A percentile compares a stretch with the other conserved stretches of the same genome.
Conservation (phyloP, 2,888 invertebrate species). For the Doris montereyensis region DNA sequence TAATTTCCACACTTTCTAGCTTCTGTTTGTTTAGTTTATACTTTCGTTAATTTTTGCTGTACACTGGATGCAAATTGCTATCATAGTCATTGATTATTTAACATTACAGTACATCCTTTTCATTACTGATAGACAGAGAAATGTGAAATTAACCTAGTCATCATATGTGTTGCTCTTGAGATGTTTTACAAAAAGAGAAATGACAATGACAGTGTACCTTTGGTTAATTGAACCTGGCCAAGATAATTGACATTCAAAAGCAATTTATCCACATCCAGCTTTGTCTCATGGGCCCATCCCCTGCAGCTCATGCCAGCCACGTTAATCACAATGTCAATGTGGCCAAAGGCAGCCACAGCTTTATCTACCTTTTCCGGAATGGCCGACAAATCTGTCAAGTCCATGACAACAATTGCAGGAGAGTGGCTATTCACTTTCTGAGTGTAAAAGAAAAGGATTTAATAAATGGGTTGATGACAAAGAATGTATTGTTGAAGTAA, state of each 20-base stretch:
- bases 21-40: no score
- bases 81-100: no score
- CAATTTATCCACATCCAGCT: slow-evolving; percentile 85
- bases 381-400: slow-evolving; percentile 81
- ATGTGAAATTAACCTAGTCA: no score
- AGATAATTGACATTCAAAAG: slow-evolving; percentile 96
- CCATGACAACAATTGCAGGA: slow-evolving; percentile 75
- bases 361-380: slow-evolving; percentile 79
- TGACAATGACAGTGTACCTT: no score
- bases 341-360: slow-evolving; percentile 72
- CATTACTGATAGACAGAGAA: no score
- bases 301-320: slow-evolving; percentile 88
- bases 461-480: neutral
- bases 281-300: slow-evolving; percentile 83
- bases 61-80: no score
- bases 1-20: no score
- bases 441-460: neutral
- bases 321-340: slow-evolving; percentile 90
- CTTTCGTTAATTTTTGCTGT: no score
- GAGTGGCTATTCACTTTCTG: slow-evolving; percentile 24
- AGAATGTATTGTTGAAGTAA: no score
- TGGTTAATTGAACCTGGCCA: slow-evolving; percentile 90
- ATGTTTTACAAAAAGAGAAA: no score
- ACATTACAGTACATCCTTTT: no score
- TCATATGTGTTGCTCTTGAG: no score